Evolutionary conservation across 2,797 vertebrate species (phyloP).

Genomic region (Falco berigora): DNA sequence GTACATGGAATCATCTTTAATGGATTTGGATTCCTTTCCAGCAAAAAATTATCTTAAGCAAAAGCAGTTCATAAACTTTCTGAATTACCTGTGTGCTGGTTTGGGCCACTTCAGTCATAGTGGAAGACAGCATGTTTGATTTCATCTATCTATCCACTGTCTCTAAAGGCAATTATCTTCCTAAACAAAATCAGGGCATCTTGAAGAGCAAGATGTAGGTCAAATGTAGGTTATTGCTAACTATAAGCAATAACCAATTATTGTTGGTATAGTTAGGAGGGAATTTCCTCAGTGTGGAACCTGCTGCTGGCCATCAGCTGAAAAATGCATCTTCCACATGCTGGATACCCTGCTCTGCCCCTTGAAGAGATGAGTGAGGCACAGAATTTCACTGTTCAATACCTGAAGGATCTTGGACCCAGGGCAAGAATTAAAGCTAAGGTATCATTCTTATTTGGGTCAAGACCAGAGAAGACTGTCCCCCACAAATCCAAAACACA

Average conservation of each 20-base stretch:
- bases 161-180: not conserved
- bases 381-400: not conserved
- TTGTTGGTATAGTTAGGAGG: not conserved
- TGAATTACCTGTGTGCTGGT: not conserved
- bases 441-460: not conserved
- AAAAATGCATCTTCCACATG: not conserved
- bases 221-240: too few relatives aligned
- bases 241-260: not conserved
- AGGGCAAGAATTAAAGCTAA: not conserved
- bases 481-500: not conserved
- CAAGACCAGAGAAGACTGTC: not conserved
- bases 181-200: not conserved
- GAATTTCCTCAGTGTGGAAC: not conserved
- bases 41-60: not conserved
- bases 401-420: not conserved
- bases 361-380: not conserved
- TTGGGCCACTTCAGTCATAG: not conserved
- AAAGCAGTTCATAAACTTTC: not conserved
- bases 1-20: not conserved
- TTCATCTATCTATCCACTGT: not conserved
- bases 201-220: not conserved
- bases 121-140: not conserved
- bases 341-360: not conserved
- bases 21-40: not conserved
- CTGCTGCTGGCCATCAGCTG: not conserved